Evolutionary conservation across 2,797 vertebrate genomes (phyloP).

Genomic region (Paratrypauchen microcephalus): DNA sequence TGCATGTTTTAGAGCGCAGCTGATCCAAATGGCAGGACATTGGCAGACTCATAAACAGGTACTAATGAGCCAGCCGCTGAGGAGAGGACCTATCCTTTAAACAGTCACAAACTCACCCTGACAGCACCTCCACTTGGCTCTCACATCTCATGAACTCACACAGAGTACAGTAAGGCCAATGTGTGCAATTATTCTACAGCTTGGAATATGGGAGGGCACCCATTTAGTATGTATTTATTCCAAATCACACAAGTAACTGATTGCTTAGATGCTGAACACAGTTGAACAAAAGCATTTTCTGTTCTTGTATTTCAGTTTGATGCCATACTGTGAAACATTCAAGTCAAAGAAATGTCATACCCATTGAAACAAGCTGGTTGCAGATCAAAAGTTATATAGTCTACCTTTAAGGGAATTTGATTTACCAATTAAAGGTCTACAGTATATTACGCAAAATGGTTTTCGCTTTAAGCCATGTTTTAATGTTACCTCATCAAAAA

Average conservation of each 20-base stretch:
- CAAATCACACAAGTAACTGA: not conserved
- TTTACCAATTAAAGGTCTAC: too few species aligned
- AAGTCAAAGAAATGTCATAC: too few species aligned
- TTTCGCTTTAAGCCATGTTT: too few species aligned
- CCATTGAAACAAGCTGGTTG: too few species aligned
- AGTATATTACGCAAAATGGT: too few species aligned
- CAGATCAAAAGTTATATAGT: too few species aligned
- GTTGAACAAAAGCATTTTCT: not conserved
- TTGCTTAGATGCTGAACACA: not conserved
- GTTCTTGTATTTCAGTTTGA: not conserved
- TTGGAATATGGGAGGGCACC: not conserved
- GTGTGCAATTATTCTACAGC: not conserved
- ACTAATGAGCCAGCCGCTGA: conserved; percentile 45
- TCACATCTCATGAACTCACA: not conserved
- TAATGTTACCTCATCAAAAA: too few species aligned
- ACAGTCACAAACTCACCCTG: conserved; percentile 35
- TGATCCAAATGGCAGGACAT: conserved; percentile 25
- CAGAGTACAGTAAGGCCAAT: not conserved
- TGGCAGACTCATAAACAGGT: conserved; percentile 51
- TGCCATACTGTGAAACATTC: too few species aligned
- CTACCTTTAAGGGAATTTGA: too few species aligned
- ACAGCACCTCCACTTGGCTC: conserved; percentile 6
- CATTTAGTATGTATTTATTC: not conserved
- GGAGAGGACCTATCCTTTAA: conserved; percentile 31
- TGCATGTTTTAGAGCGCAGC: conserved; percentile 24